Base-by-base conservation (phyloP, 1,140 invertebrate species). In the Aphelenchoides besseyi region DNA sequence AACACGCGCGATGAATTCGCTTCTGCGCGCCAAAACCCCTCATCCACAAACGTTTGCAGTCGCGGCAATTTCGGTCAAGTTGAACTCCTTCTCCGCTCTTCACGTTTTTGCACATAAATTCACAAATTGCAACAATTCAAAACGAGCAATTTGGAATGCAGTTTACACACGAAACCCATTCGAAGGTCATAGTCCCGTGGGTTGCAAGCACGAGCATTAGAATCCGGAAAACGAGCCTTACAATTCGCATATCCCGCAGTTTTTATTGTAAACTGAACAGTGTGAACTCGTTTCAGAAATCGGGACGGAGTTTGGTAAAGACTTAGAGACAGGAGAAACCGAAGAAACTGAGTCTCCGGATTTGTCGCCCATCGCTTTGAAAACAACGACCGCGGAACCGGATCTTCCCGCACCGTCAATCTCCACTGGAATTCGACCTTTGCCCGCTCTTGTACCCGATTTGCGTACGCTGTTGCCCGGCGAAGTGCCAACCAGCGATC, bases 291-390 rank as follows among this genome's bases (percentile, higher is more conserved):
- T 30, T 67, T 16, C n/a, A 69, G 32, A 76, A 33, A 37, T 75
- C 30, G 74, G 74, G 12, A 70, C 52, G 29, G 74, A 75, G 32
- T 75, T 78, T 33, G 74, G 74, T 23, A 75, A 70, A 37, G 68
- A 75, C 16, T 77, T 75, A 33, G 62, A 36, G 9, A 79, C 74
- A 9, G 48, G 52, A 3, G 74, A 79, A 48, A 52, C 32, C 30
- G 32, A 12, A 53, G 63, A 66, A 29, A 30, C 18, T 23, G 63
- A 66, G 29, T 18, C 63, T 1, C 30, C 63, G 1, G 63, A 66
- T n/a, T 16, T 32, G 12, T 2, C 16, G 36, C 32, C 63, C 12
- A 59, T 59, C 16, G n/a, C 55, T 18, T n/a, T n/a, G n/a, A n/a
- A n/a, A n/a, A n/a, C n/a, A n/a, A n/a, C 1, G 1, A 35, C 59